Conservation (phyloP, 2,888 invertebrate species). For the Ligdia adustata region DNA sequence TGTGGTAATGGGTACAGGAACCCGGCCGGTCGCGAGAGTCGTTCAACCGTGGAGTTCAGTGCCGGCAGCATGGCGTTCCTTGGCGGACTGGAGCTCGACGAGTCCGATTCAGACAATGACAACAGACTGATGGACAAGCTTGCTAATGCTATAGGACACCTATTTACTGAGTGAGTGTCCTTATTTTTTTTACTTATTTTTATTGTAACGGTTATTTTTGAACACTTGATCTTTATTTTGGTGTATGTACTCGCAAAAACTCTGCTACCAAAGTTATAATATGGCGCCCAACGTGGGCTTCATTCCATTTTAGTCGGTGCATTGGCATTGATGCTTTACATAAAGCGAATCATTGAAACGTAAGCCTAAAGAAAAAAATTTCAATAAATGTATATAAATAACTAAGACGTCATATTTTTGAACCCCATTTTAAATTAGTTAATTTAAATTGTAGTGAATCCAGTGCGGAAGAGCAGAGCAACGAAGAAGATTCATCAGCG, state of each 20-base stretch:
- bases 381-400: too few relatives aligned
- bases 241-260: too few relatives aligned
- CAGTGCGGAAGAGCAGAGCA: constrained; percentile 69
- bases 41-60: constrained; percentile 63
- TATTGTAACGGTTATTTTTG: not conserved
- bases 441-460: constrained; percentile 65
- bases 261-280: too few relatives aligned
- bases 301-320: too few relatives aligned
- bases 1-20: constrained; percentile 39
- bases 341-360: too few relatives aligned
- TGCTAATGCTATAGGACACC: constrained; percentile 88
- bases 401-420: too few relatives aligned
- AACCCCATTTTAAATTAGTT: too few relatives aligned
- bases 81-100: constrained; percentile 82
- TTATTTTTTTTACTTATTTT: not conserved
- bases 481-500: constrained; percentile 71
- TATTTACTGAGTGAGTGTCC: constrained; percentile 88
- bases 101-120: constrained; percentile 90
- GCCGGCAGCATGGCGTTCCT: constrained; percentile 77
- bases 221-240: too few relatives aligned
- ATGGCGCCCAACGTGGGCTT: too few relatives aligned
- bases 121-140: constrained; percentile 88
- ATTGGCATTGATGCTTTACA: too few relatives aligned
- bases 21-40: constrained; percentile 62
- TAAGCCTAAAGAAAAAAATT: too few relatives aligned